A percentile compares a stretch with the other conserved stretches of the same genome.
phyloP scores from a whole-genome alignment of 2,113 vertebrate species.

The Phylloscopus trochilus region DNA sequence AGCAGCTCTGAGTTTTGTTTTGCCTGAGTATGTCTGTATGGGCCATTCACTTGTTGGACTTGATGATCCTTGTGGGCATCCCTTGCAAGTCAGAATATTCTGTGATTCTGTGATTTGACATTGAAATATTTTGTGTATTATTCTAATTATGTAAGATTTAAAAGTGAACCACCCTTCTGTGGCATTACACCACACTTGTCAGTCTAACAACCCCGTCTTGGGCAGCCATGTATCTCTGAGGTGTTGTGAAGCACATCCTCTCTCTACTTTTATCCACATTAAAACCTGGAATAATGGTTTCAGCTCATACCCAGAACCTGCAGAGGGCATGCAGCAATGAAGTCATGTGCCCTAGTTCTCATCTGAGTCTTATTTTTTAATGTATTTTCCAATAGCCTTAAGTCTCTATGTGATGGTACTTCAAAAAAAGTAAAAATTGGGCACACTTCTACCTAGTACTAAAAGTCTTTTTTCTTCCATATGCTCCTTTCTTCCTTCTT shows the following conservation, averaged over 20 bases:
- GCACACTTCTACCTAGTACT: not conserved
- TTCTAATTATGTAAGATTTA: not conserved
- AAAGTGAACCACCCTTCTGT: not conserved
- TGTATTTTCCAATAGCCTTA: not conserved
- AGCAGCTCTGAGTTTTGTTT: not conserved
- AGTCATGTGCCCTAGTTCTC: not conserved
- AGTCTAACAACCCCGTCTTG: not conserved
- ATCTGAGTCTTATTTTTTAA: not conserved
- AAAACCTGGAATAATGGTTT: not conserved
- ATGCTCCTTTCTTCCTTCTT: not conserved
- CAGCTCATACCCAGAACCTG: not conserved
- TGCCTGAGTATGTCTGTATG: not conserved
- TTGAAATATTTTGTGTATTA: not conserved
- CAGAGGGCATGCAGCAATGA: not conserved
- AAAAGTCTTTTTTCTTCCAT: not conserved
- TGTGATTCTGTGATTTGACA: not conserved
- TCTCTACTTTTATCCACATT: not conserved
- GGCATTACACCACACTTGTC: not conserved
- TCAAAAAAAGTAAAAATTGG: not conserved
- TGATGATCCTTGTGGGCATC: not conserved
- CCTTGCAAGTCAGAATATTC: not conserved
- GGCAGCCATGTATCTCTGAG: not conserved
- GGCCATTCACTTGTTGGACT: not conserved
- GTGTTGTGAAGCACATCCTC: not conserved
- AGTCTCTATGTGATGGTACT: not conserved